Base-by-base conservation (phyloP, 35 echinoderm and acorn worm genomes). In the Hemicentrotus pulcherrimus region DNA sequence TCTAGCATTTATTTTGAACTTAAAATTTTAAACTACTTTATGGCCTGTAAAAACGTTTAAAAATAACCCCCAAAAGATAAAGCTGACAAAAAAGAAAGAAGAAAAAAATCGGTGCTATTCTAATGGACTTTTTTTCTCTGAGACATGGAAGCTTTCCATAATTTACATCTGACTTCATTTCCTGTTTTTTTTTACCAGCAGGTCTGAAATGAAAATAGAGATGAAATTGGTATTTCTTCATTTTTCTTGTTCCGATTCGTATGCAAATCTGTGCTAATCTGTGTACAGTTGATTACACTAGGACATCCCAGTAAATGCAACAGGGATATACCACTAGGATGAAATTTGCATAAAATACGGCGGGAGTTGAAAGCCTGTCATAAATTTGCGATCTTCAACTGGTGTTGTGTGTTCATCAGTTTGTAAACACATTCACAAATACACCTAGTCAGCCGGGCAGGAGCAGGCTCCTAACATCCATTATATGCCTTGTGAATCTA, bases 331-430 rank as follows among this genome's bases (percentile, higher is more conserved):
- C 24, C 24, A 78, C 28, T 4, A 78, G 65, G 22, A 78, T 78
- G 24, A 78, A 78, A 78, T 78, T 78, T 78, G 65, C 65, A 78
- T 78, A 78, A 92, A 46, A 52, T 92, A 92, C 91, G 48, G 16
- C 52, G 31, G 24, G 91, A 92, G 46, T 93, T 93, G 91, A 16
- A 93, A 59, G 58, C 93, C 19, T 31, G 88, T 32, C 58, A 47
- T 93, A 65, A 65, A 65, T 94, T 78, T 55, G 19, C 55, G 24
- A 11, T 78, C 65, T 78, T 78, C 65, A 78, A 78, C 65, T 78
- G 65, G 65, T 78, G 65, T 78, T 93, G 91, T 91, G 46, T 91
- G 46, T 91, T 41, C 89, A 47, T 91, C 35, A 91, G 14, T 93
- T 93, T 55, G 46, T 30, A 94, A 47, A 31, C 93, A 61, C 52